Evolutionary conservation across 1,140 invertebrate genomes (phyloP), one percentile per base, ranked within the genome.

Genomic region (Drosophila kepulauana): DNA sequence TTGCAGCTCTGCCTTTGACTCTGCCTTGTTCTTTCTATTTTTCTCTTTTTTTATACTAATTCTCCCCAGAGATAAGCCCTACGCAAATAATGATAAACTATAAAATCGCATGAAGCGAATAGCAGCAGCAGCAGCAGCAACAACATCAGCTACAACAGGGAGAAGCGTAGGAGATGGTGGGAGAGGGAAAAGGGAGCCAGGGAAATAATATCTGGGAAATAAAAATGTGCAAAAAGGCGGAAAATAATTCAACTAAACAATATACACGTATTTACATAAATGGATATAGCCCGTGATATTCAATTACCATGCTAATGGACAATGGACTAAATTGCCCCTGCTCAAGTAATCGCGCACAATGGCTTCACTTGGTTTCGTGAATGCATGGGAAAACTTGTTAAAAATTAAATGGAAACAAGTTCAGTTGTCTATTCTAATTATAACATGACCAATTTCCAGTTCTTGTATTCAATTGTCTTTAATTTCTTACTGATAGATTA

Each of bases 221-320:
- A 87, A 87, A 89, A 85, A 81, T 88, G 85, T 88, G 85, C 85
- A 88, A 85, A 79, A 73, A 51, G 78, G 81, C 85, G 86, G 85
- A 88, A 88, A 89, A 85, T 88, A 88, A 88, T 85, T 88, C 81
- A 90, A 90, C 86, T 88, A 81, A 88, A 89, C 86, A 88, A 89
- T 88, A 79, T 88, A 89, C 85, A 89, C 78, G 86, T 85, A 90
- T 90, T 86, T 88, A 88, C 81, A 85, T 88, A 89, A 89, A 89
- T 90, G 86, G 81, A 89, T 88, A 79, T 75, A 72, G 67, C 71
- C 75, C 80, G 65, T 76, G 79, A 76, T 81, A 88, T 88, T 88
- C 85, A 88, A 88, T 88, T 88, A 88, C 86, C 74, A 63, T 73
- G 70, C 70, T 81, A 80, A 81, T 71, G 70, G 75, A 66, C 75